Evolutionary conservation across 1,140 invertebrate genomes (phyloP).

Genomic region (Eciton burchellii): DNA sequence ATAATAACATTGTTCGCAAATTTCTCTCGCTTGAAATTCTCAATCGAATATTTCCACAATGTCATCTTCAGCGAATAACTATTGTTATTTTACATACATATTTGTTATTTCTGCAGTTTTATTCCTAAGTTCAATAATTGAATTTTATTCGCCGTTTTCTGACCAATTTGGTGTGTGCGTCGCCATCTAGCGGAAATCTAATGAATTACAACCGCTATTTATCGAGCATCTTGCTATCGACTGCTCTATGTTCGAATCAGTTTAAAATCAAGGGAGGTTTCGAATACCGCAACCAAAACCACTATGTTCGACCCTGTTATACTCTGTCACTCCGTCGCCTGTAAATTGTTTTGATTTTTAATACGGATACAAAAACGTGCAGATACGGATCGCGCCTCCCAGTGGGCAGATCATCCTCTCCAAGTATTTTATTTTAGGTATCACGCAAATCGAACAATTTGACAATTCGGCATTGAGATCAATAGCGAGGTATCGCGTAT

Average conservation of each 20-base stretch:
- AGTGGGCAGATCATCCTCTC: not conserved
- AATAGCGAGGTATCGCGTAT: not conserved
- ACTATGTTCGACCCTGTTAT: no score
- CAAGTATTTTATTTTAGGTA: constrained; percentile 41
- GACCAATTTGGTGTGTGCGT: not conserved
- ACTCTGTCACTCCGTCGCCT: not conserved
- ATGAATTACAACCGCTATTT: not conserved
- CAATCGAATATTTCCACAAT: no score
- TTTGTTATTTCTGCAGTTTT: no score
- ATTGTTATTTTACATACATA: no score
- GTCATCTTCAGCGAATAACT: no score
- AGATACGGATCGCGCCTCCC: constrained; percentile 9
- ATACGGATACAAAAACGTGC: not conserved
- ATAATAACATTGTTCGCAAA: no score
- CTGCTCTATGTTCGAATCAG: not conserved
- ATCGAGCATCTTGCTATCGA: not conserved
- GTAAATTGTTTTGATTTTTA: constrained; percentile 38
- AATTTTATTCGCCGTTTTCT: not conserved
- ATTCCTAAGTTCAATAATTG: not conserved
- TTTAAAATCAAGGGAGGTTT: constrained; percentile 3
- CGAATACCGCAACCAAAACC: not conserved
- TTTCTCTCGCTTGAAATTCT: no score
- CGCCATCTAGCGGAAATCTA: not conserved
- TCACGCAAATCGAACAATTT: not conserved
- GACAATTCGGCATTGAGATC: constrained; percentile 19